These are phyloP conservation scores for Agrenia bidenticulata DNA, from an alignment of 2,888 invertebrate genomes.

Conservation along the genomic window DNA sequence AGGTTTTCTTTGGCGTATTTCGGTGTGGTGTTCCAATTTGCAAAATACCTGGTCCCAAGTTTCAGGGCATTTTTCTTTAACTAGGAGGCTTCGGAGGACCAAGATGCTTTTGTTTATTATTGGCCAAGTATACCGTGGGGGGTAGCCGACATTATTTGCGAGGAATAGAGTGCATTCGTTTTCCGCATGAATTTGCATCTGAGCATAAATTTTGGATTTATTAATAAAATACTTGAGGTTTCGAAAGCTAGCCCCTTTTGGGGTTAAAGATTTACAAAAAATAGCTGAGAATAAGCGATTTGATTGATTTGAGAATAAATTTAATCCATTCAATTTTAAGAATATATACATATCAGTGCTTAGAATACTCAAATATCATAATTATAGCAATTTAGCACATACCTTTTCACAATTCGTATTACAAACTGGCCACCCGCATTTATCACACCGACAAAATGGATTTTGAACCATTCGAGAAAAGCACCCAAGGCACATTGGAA, in stretches of 20 bases:
- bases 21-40: constrained; percentile 43
- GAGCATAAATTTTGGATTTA: neutral
- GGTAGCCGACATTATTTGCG: constrained; percentile 34
- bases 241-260: too few species aligned
- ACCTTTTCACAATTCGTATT: constrained; percentile 31
- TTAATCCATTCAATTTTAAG: too few species aligned
- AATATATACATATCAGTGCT: too few species aligned
- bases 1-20: constrained; percentile 33
- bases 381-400: too few species aligned
- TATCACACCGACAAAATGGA: constrained; percentile 27
- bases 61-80: constrained; percentile 34
- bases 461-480: constrained; percentile 29
- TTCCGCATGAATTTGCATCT: constrained; percentile 37
- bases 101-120: constrained; percentile 45
- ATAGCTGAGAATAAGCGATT: neutral
- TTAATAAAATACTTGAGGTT: too few species aligned
- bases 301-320: neutral
- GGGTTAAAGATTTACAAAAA: neutral
- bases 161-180: constrained; percentile 42
- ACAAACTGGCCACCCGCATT: constrained; percentile 43
- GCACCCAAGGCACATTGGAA: constrained; percentile 45
- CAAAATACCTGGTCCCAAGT: constrained; percentile 35
- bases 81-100: constrained; percentile 39
- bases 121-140: constrained; percentile 40
- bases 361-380: too few species aligned